These are phyloP conservation scores for Jordanella pulchra DNA, from an alignment of 2,797 vertebrate species.

Conservation along the genomic window DNA sequence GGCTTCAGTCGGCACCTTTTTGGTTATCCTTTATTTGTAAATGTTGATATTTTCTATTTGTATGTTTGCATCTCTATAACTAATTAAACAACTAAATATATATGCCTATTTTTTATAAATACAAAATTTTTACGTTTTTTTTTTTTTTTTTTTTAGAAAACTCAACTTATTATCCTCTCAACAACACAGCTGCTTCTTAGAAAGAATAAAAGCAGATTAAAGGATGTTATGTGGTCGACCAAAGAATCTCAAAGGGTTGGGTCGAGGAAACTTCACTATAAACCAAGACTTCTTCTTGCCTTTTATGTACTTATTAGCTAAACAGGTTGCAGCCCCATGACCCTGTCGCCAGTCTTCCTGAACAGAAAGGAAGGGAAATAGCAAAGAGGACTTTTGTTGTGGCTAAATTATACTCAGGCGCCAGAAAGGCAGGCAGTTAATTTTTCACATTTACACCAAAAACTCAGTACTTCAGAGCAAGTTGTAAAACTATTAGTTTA, in stretches of 20 bases:
- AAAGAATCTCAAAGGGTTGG: constrained; percentile 6
- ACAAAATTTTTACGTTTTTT: too few relatives aligned
- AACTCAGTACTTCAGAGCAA: constrained; percentile 51
- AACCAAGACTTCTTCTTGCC: constrained; percentile 1
- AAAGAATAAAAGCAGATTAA: neutral
- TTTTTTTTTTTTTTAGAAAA: too few relatives aligned
- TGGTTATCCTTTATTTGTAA: too few relatives aligned
- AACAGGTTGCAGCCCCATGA: constrained; percentile 40
- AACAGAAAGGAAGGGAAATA: constrained; percentile 26
- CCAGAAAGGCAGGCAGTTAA: constrained; percentile 67
- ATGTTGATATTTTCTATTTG: too few relatives aligned
- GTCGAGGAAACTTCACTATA: neutral
- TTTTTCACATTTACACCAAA: constrained; percentile 59
- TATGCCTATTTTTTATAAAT: too few relatives aligned
- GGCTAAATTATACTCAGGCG: constrained; percentile 64
- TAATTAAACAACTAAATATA: too few relatives aligned
- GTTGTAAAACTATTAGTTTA: constrained; percentile 36
- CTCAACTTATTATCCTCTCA: neutral
- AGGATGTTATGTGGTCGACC: neutral
- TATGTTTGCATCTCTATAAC: too few relatives aligned
- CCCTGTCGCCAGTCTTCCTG: constrained; percentile 43
- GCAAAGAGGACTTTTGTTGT: constrained; percentile 57
- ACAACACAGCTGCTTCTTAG: too few relatives aligned
- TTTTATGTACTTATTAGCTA: constrained; percentile 25
- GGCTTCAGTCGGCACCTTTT: too few relatives aligned